Percentiles rank a stretch among this genome's conserved stretches.
Conservation (phyloP, 2,113 vertebrate genomes). For the Mesoclemmys tuberculata region DNA sequence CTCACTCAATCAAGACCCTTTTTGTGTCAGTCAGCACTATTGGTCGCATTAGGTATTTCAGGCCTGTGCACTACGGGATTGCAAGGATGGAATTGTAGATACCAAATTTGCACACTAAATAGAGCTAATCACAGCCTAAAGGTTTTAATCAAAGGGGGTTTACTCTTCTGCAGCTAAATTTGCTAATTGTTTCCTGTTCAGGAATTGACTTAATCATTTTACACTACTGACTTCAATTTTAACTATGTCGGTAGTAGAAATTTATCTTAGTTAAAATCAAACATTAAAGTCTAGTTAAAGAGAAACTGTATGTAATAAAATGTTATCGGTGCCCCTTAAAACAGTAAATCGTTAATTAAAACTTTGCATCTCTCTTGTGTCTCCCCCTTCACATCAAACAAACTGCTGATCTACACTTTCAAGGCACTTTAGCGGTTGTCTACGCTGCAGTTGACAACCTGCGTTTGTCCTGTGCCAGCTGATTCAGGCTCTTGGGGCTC, state of each 20-base stretch:
- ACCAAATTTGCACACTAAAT: neutral
- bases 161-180: neutral
- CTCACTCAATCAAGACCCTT: too few species aligned
- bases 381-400: neutral
- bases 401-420: neutral
- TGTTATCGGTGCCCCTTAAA: conserved; percentile 54
- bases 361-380: neutral
- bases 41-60: neutral
- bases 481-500: neutral
- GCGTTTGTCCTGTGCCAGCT: neutral
- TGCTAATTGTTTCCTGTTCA: neutral
- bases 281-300: too few species aligned
- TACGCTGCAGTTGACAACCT: neutral
- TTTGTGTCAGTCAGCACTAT: neutral
- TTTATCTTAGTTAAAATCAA: neutral
- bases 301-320: neutral
- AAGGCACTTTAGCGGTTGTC: neutral
- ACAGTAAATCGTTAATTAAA: neutral
- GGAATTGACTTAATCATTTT: neutral
- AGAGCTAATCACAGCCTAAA: conserved; percentile 3
- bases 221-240: neutral
- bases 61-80: neutral
- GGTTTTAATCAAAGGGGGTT: neutral
- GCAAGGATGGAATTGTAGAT: neutral
- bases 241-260: neutral